phyloP scores from a whole-genome alignment of 92 coral and sea anemone species.

The Virgularia gustaviana region DNA sequence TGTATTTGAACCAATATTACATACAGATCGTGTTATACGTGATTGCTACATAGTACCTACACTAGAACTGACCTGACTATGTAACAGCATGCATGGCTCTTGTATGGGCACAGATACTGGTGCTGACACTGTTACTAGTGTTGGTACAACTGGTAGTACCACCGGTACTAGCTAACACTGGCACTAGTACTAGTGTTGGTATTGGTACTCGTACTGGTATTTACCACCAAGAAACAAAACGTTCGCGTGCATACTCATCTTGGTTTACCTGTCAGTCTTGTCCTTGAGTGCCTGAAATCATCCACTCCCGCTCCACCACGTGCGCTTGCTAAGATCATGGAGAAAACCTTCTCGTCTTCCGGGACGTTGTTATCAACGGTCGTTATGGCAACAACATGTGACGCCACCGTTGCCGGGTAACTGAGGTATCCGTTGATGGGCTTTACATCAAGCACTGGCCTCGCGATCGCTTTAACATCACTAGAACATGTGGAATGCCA shows the following conservation, averaged over 20 bases:
- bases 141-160: too few species aligned
- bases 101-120: too few species aligned
- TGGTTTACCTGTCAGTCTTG: slow-evolving; percentile 57
- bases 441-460: slow-evolving; percentile 44
- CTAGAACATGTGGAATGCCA: slow-evolving; percentile 35
- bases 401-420: slow-evolving; percentile 53
- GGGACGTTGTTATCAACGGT: slow-evolving; percentile 64
- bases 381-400: slow-evolving; percentile 37
- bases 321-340: slow-evolving; percentile 63
- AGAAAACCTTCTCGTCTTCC: slow-evolving; percentile 63
- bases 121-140: background rate
- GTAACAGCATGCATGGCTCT: too few species aligned
- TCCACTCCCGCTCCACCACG: slow-evolving; percentile 82
- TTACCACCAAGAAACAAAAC: too few species aligned
- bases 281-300: slow-evolving; percentile 33
- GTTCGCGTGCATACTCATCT: too few species aligned
- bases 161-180: background rate
- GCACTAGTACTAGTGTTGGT: too few species aligned
- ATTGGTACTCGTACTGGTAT: too few species aligned
- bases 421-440: slow-evolving; percentile 80
- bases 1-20: too few species aligned
- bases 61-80: too few species aligned
- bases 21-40: too few species aligned
- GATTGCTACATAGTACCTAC: too few species aligned
- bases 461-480: slow-evolving; percentile 54